Base-by-base conservation (phyloP, 2,113 vertebrate species). In the Centropristis striata region DNA sequence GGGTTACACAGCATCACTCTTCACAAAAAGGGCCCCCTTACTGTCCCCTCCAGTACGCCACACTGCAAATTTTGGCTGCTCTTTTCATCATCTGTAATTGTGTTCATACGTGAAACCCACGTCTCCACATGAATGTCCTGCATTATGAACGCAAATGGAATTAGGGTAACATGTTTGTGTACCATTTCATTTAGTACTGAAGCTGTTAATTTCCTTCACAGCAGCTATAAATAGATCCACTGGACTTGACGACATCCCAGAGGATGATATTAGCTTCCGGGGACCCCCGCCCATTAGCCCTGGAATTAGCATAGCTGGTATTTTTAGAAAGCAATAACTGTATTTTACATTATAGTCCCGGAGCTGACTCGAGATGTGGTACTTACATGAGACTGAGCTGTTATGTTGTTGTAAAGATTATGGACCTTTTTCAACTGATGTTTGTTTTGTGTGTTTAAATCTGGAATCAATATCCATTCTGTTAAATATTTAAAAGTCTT, bases 401-500 rank as follows among this genome's bases (percentile, higher is more conserved):
- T 77, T 72, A 57, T 80, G 64, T 68, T 74, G 74, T 71, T 54
- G 65, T 84, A 71, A 84, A 84, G 49, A 88, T 89, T 86, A 76
- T 25, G 78, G 75, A 76, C 57, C 47, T 71, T 82, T 81, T 49
- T 70, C 39, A 65, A 84, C 75, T 80, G 71, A 88, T 85, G 78
- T 50, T 44, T 78, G 18, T 82, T 73, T 37, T 74, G 71, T 44
- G 54, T 77, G 86, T 80, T 92, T 92, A 80, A 81, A 89, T 91
- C 89, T 81, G 58, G 47, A 88, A 82, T 88, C 80, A 77, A 86
- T 92, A 91, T 75, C 78, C 80, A 75, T 75, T 83, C 42, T 73
- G 74, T 89, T 93, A 81, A 94, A 93, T 93, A 92, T 92, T 93
- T 87, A 89, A 87, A 77, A 60, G 44, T 60, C 61, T 69, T 73